These are phyloP conservation scores for Caenorhabditis tropicalis DNA, from an alignment of 1,140 invertebrate genomes.

Conservation along the genomic window DNA sequence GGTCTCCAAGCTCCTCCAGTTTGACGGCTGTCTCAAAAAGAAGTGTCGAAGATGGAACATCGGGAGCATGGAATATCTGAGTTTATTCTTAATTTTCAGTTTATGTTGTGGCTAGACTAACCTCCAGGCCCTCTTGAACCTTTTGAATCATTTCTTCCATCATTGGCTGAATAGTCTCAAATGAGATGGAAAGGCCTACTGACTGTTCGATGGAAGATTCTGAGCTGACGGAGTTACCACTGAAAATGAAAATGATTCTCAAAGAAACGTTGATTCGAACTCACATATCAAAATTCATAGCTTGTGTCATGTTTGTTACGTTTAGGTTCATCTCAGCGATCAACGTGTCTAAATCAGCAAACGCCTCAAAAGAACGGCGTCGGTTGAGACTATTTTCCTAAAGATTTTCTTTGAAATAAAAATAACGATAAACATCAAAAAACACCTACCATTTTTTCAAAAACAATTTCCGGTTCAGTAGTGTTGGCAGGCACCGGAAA, in stretches of 20 bases:
- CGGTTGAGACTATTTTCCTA: too few species aligned
- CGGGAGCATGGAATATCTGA: not conserved
- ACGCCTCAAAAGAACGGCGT: not conserved
- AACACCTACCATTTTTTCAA: too few species aligned
- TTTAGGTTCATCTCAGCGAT: constrained; percentile 1
- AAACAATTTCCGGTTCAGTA: too few species aligned
- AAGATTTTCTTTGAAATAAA: too few species aligned
- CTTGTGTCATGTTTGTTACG: not conserved
- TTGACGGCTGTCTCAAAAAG: not conserved
- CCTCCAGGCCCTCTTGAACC: constrained; percentile 5
- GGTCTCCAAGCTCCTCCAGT: not conserved
- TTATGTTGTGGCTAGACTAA: not conserved
- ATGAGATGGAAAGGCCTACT: not conserved
- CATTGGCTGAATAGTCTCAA: constrained; percentile 20
- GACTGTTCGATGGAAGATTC: not conserved
- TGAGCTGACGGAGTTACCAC: not conserved
- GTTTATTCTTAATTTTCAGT: too few species aligned
- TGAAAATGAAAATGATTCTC: not conserved
- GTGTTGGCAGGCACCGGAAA: too few species aligned
- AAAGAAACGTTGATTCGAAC: not conserved
- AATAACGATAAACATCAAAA: too few species aligned
- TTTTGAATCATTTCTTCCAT: not conserved
- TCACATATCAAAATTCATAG: not conserved
- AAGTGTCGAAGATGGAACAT: not conserved
- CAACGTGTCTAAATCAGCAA: not conserved